Evolutionary conservation across 2,797 vertebrate species (phyloP).

Genomic region (Platyrinchus mystaceus): DNA sequence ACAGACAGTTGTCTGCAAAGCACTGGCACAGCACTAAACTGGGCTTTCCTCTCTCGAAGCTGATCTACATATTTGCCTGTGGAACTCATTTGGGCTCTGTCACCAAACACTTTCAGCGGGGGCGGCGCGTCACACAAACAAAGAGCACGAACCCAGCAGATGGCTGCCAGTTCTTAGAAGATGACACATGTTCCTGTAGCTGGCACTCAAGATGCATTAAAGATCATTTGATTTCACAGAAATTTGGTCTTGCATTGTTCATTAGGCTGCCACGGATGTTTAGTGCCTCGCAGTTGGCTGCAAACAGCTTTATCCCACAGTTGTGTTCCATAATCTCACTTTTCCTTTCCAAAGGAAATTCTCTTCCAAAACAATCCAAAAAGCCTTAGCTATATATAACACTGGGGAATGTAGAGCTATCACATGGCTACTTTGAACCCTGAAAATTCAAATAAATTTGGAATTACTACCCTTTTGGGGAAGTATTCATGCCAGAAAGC

Average conservation of each 20-base stretch:
- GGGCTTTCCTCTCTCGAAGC: neutral
- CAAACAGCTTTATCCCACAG: neutral
- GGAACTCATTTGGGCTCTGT: rapidly evolving
- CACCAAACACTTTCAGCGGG: neutral
- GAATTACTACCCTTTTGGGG: neutral
- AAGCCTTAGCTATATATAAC: neutral
- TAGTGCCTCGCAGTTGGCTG: neutral
- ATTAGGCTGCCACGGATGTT: neutral
- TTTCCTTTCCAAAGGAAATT: neutral
- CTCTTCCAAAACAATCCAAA: neutral
- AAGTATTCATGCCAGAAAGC: neutral
- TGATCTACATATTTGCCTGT: neutral
- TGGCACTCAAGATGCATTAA: neutral
- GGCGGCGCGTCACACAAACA: neutral
- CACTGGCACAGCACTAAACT: neutral
- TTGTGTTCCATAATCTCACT: neutral
- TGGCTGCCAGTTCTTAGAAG: neutral
- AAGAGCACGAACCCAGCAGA: neutral
- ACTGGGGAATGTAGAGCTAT: neutral
- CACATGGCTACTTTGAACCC: neutral
- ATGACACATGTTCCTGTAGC: neutral
- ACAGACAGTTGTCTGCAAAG: neutral
- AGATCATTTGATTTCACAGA: neutral
- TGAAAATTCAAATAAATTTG: neutral
- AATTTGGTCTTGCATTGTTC: neutral